phyloP scores from a whole-genome alignment of 2,113 vertebrate species.

The Thermophis baileyi region DNA sequence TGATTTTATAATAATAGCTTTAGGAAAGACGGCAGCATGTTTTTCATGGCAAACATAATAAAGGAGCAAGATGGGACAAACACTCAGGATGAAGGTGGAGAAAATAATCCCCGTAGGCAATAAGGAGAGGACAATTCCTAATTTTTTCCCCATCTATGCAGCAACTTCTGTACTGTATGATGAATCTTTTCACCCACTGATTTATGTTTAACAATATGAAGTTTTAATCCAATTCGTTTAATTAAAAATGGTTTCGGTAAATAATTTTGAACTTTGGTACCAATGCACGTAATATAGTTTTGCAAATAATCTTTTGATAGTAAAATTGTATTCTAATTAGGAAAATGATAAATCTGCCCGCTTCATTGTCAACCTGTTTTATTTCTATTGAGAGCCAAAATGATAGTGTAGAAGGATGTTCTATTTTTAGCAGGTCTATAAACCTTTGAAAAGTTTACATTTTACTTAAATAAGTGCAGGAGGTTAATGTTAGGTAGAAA shows the following conservation, averaged over 20 bases:
- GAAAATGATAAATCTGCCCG: slow-evolving; percentile 45
- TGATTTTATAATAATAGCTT: neutral
- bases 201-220: slow-evolving; percentile 25
- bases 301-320: slow-evolving; percentile 3
- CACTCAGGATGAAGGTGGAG: no score
- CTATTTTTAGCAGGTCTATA: slow-evolving; percentile 54
- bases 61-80: neutral
- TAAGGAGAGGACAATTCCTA: neutral
- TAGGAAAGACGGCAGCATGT: neutral
- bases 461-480: slow-evolving; percentile 56
- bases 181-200: slow-evolving; percentile 6
- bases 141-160: accelerated
- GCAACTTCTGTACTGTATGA: neutral
- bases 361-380: slow-evolving; percentile 6
- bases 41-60: neutral
- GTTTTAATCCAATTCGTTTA: slow-evolving; percentile 34
- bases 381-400: slow-evolving; percentile 30
- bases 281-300: slow-evolving; percentile 16
- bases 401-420: slow-evolving; percentile 44
- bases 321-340: slow-evolving; percentile 45
- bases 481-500: slow-evolving; percentile 23
- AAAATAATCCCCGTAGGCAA: neutral
- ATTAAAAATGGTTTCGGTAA: slow-evolving; percentile 64
- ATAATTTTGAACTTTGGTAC: slow-evolving; percentile 33
- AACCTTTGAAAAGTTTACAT: slow-evolving; percentile 62